Evolutionary conservation across 2,797 vertebrate species (phyloP).

Genomic region (Lophius americanus): DNA sequence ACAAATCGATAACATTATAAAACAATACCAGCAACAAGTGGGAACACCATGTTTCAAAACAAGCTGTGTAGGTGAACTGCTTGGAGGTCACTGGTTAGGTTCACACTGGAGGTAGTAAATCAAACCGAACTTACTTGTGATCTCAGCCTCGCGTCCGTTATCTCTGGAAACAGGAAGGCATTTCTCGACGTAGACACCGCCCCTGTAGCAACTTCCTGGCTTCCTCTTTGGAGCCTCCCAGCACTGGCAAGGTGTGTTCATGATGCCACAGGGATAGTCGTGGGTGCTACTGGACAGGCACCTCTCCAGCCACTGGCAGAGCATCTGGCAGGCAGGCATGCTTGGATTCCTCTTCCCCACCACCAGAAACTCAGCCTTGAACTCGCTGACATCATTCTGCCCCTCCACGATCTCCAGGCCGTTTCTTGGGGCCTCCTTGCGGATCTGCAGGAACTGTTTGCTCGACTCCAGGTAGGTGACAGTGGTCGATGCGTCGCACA

Average conservation of each 20-base stretch:
- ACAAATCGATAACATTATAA: constrained; percentile 25
- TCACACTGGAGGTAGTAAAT: background rate
- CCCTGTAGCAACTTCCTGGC: constrained; percentile 91
- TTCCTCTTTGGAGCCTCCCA: constrained; percentile 88
- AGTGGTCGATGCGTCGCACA: constrained; percentile 90
- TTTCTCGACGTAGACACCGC: constrained; percentile 92
- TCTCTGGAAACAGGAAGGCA: constrained; percentile 87
- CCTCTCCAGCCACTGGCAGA: constrained; percentile 96
- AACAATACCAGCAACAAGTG: constrained; percentile 13
- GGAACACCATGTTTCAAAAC: constrained; percentile 3
- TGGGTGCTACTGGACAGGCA: constrained; percentile 94
- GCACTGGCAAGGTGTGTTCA: constrained; percentile 97
- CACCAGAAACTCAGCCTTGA: constrained; percentile 94
- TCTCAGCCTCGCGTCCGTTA: constrained; percentile 80
- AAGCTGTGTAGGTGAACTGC: background rate
- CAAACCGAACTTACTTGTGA: constrained; percentile 85
- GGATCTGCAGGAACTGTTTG: constrained; percentile 98
- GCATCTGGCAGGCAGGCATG: constrained; percentile 95
- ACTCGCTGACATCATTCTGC: constrained; percentile 82
- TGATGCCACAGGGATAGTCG: constrained; percentile 95
- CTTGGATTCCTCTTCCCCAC: constrained; percentile 97
- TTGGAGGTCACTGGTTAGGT: background rate
- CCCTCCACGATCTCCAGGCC: constrained; percentile 64
- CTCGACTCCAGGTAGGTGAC: constrained; percentile 96
- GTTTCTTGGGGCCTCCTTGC: constrained; percentile 79